A percentile compares a stretch with the other conserved stretches of the same genome.
Evolutionary conservation across 2,888 invertebrate genomes (phyloP).

Genomic region (Netelia melanura): DNA sequence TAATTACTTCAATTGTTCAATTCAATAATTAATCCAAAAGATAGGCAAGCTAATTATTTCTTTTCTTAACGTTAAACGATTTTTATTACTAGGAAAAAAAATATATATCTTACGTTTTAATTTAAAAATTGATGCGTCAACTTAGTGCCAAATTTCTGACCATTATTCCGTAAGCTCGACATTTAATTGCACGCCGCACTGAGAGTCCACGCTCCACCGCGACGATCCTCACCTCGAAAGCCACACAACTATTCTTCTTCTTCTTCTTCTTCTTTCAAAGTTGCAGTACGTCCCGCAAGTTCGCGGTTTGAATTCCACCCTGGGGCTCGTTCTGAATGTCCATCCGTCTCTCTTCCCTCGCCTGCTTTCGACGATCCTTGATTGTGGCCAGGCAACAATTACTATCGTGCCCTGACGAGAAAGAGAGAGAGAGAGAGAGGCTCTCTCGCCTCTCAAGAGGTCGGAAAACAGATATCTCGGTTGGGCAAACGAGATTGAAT

Average conservation of each 20-base stretch:
- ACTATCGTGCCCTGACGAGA: slow-evolving; percentile 25
- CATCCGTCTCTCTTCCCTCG: slow-evolving; percentile 3
- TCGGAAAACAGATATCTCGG: slow-evolving; percentile 13
- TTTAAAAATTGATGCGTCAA: neutral
- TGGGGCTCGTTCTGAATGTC: slow-evolving; percentile 15
- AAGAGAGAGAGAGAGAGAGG: neutral
- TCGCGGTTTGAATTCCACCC: slow-evolving; percentile 50
- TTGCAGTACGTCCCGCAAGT: slow-evolving; percentile 53
- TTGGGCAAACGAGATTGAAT: slow-evolving; percentile 14
- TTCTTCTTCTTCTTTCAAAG: slow-evolving; percentile 43
- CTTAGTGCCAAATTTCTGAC: neutral
- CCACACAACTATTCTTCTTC: slow-evolving; percentile 43
- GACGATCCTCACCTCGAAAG: slow-evolving; percentile 11
- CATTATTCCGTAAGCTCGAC: slow-evolving; percentile 18
- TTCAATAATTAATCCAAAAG: neutral
- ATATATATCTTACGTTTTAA: neutral
- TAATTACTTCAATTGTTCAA: neutral
- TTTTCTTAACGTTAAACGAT: neutral
- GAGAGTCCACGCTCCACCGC: slow-evolving; percentile 32
- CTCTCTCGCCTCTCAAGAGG: neutral
- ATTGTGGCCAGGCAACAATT: slow-evolving; percentile 66
- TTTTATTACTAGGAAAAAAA: neutral
- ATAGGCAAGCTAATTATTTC: neutral
- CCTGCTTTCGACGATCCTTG: slow-evolving; percentile 15
- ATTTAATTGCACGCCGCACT: slow-evolving; percentile 23